These are phyloP conservation scores for Leucosticte australis DNA, from an alignment of 2,113 vertebrate genomes.

Conservation along the genomic window DNA sequence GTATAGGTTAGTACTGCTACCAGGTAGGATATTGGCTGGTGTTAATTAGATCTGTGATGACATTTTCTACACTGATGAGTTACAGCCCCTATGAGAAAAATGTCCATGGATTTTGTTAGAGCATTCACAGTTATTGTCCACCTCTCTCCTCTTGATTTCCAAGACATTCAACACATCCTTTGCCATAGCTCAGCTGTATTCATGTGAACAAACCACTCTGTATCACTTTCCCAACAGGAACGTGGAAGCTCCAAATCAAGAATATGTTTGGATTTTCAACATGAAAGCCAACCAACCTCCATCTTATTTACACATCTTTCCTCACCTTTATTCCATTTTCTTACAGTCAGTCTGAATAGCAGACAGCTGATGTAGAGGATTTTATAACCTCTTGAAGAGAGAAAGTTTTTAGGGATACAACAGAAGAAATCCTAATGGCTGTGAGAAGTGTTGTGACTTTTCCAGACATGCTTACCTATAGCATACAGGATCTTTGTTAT, in stretches of 20 bases:
- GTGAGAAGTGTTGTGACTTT: not conserved
- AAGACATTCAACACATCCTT: not conserved
- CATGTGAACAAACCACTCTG: not conserved
- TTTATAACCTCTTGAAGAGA: not conserved
- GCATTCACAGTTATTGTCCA: not conserved
- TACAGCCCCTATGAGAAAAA: not conserved
- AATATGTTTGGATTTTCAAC: not conserved
- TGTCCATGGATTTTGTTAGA: not conserved
- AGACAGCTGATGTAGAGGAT: not conserved
- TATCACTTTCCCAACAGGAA: not conserved
- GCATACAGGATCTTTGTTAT: not conserved
- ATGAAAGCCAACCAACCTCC: not conserved
- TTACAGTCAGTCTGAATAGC: not conserved
- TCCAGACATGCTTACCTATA: not conserved
- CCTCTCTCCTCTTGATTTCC: not conserved
- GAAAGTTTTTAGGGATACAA: not conserved
- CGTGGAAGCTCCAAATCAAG: not conserved
- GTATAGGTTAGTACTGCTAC: not conserved
- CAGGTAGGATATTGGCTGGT: not conserved
- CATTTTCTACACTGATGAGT: not conserved
- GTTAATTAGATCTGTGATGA: slow-evolving; percentile 22
- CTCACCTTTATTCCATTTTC: not conserved
- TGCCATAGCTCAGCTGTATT: not conserved
- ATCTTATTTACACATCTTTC: not conserved
- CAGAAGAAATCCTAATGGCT: not conserved